A percentile compares a stretch with the other conserved stretches of the same genome.
Conservation (phyloP, 2,797 vertebrate genomes). For the Pelobates cultripes region DNA sequence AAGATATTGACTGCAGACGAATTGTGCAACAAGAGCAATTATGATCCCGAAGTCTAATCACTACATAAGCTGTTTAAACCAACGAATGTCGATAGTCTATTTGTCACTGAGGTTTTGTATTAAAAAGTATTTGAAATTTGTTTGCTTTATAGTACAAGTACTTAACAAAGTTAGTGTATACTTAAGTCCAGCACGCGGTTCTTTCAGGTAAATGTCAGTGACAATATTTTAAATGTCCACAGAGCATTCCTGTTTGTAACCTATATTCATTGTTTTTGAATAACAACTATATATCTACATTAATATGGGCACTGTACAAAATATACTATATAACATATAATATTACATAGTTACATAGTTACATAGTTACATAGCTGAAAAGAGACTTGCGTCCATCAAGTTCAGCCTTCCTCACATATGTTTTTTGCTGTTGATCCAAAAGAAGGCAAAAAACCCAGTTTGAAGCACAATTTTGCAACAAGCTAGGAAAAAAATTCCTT, state of each 20-base stretch:
- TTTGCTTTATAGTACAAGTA: constrained; percentile 55
- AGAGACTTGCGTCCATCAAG: no score
- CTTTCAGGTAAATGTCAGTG: not conserved
- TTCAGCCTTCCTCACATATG: no score
- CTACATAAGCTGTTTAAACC: constrained; percentile 62
- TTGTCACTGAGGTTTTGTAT: constrained; percentile 68
- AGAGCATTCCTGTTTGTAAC: not conserved
- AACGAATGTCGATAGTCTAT: constrained; percentile 70
- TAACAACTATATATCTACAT: not conserved
- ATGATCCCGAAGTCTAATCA: constrained; percentile 68
- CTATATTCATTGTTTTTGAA: not conserved
- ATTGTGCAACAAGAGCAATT: constrained; percentile 80
- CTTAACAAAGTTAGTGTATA: constrained; percentile 45
- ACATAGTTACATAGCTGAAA: no score
- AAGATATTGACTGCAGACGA: constrained; percentile 74
- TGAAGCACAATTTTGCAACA: no score
- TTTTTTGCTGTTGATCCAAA: no score
- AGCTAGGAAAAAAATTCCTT: no score
- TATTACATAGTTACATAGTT: no score
- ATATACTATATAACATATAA: no score
- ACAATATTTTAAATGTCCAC: not conserved
- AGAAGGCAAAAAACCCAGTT: no score
- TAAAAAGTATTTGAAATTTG: constrained; percentile 62
- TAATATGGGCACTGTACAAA: not conserved
- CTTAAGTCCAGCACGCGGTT: constrained; percentile 5